These are phyloP conservation scores for Zaprionus lachaisei DNA, from an alignment of 1,140 invertebrate genomes.

Conservation along the genomic window DNA sequence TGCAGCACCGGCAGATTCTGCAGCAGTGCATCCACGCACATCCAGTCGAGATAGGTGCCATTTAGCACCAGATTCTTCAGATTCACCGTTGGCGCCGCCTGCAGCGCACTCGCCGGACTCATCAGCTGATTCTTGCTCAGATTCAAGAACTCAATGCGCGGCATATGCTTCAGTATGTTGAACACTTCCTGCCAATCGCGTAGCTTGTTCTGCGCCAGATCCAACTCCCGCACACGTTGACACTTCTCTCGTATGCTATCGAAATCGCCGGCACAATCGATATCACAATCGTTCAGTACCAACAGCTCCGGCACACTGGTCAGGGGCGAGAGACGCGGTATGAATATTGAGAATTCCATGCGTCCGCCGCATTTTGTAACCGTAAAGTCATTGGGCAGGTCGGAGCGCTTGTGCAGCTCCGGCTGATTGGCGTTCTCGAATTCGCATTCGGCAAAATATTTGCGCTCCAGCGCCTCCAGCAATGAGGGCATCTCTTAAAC, in stretches of 20 bases:
- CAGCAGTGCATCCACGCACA: slow-evolving; percentile 91
- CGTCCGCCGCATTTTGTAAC: slow-evolving; percentile 72
- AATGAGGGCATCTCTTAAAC: slow-evolving; percentile 90
- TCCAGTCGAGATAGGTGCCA: slow-evolving; percentile 93
- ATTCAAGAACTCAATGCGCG: slow-evolving; percentile 94
- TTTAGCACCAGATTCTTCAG: slow-evolving; percentile 93
- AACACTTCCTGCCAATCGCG: slow-evolving; percentile 94
- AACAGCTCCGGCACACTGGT: slow-evolving; percentile 91
- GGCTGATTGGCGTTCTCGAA: slow-evolving; percentile 75
- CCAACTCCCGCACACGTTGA: slow-evolving; percentile 93
- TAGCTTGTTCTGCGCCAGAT: slow-evolving; percentile 95
- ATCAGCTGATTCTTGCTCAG: slow-evolving; percentile 94
- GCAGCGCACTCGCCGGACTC: slow-evolving; percentile 85
- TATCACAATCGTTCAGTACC: slow-evolving; percentile 95
- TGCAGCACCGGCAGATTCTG: slow-evolving; percentile 91
- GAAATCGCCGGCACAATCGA: slow-evolving; percentile 93
- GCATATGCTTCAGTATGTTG: slow-evolving; percentile 93
- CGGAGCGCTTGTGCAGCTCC: slow-evolving; percentile 84
- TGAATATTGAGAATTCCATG: slow-evolving; percentile 89
- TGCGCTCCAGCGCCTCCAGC: slow-evolving; percentile 92
- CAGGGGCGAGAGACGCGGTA: slow-evolving; percentile 91
- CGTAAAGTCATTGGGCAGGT: slow-evolving; percentile 74
- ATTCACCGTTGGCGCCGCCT: slow-evolving; percentile 86
- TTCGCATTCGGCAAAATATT: slow-evolving; percentile 87
- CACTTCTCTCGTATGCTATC: slow-evolving; percentile 92